These are phyloP conservation scores for Lepus europaeus DNA, from an alignment of 2,113 vertebrate genomes.

Conservation along the genomic window DNA sequence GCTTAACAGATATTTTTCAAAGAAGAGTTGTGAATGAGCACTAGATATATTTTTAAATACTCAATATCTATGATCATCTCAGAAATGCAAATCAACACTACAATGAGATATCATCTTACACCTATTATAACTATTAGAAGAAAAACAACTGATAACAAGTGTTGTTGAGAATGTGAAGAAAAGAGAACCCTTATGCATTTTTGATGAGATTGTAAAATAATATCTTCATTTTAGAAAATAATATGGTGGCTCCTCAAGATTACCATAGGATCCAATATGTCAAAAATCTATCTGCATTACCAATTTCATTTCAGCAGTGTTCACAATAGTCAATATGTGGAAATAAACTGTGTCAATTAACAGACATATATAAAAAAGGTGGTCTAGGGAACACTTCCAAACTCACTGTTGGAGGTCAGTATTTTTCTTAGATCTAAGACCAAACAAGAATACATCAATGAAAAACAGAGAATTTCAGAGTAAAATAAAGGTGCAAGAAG, in stretches of 20 bases:
- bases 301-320: not conserved
- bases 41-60: not conserved
- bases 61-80: not conserved
- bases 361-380: not conserved
- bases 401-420: too few relatives aligned
- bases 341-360: not conserved
- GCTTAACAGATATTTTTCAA: not conserved
- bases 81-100: not conserved
- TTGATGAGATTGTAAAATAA: not conserved
- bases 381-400: not conserved
- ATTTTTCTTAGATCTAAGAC: too few relatives aligned
- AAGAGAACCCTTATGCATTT: not conserved
- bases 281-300: not conserved
- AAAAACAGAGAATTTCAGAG: too few relatives aligned
- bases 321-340: not conserved
- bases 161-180: not conserved
- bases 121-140: not conserved
- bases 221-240: not conserved
- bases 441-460: too few relatives aligned
- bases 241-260: not conserved
- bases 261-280: not conserved
- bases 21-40: not conserved
- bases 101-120: not conserved
- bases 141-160: not conserved
- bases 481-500: too few relatives aligned